Evolutionary conservation across 2,113 vertebrate genomes (phyloP), one percentile per base, ranked within the genome.

Genomic region (Lasiurus borealis): DNA sequence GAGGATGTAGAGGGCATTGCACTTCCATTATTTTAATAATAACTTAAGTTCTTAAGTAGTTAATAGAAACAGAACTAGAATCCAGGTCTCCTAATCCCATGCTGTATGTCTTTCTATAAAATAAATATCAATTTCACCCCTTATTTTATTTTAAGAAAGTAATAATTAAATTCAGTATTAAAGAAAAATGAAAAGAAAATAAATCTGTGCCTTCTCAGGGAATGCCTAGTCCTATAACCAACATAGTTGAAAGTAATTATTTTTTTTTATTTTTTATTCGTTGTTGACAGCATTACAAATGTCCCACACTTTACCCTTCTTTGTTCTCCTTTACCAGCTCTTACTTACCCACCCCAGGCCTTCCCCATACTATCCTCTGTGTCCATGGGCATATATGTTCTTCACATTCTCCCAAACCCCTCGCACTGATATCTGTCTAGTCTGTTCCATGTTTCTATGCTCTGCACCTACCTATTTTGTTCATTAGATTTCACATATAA

Each of bases 41-140:
- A 85, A 36, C 57, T 95, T 91, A 34, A 19, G 0, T 89, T 77
- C 21, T 11, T 85, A 62, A 76, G 36, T 50, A 68, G 27, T 88
- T 92, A 88, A 29, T 29, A 82, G 73, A 85, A 68, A 75, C 9
- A 90, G 25, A 90, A 84, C 75, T 84, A 86, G 29, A 91, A 80
- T 73, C 13, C 8, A 29, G 18, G 12, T 85, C 25, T 80, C 36
- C 34, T 88, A 40, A 73, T 11, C 85, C 14, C 9, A 31, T 59
- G 16, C 4, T 85, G 14, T 59, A 2, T 25, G 13, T 73, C 27
- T 68, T 82, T 95, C 40, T 34, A 77, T 44, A 81, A 36, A 71
- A 66, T 85, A 54, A 92, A 82, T 72, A 68, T 12, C 14, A 66
- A 3, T 25, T 71, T 76, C 21, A 3, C 23, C 6, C 40, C 5